Evolutionary conservation across 1,140 invertebrate genomes (phyloP).

Genomic region (Neotoxoptera formosana): DNA sequence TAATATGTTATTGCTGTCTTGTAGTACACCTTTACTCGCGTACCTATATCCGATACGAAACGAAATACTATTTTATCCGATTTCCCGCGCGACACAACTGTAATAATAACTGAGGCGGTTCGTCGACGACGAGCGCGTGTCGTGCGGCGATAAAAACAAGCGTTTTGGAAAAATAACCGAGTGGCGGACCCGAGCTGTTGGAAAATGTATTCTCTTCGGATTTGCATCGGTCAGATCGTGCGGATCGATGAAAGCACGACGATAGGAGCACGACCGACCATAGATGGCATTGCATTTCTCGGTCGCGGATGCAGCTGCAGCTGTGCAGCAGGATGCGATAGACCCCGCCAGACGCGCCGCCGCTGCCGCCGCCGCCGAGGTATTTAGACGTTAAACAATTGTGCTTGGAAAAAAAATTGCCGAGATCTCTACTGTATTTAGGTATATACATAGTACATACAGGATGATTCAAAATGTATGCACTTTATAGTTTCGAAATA

Average conservation of each 20-base stretch:
- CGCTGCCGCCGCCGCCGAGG: background rate
- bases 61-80: background rate
- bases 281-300: conserved; percentile 19
- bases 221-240: conserved; percentile 26
- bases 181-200: too few species aligned
- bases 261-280: too few species aligned
- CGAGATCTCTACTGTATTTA: background rate
- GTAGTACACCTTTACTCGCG: too few species aligned
- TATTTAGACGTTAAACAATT: conserved; percentile 34
- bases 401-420: background rate
- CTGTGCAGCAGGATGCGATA: background rate
- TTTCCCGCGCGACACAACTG: background rate
- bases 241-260: conserved; percentile 11
- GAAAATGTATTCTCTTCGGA: background rate
- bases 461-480: too few species aligned
- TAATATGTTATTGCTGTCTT: too few species aligned
- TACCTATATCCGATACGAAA: background rate
- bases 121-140: background rate
- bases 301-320: background rate
- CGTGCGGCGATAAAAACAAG: background rate
- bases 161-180: background rate
- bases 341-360: background rate
- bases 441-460: background rate
- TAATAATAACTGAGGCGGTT: background rate
- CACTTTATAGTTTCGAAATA: too few species aligned